These are phyloP conservation scores for Nematolebias whitei DNA, from an alignment of 2,113 vertebrate species.

Conservation along the genomic window DNA sequence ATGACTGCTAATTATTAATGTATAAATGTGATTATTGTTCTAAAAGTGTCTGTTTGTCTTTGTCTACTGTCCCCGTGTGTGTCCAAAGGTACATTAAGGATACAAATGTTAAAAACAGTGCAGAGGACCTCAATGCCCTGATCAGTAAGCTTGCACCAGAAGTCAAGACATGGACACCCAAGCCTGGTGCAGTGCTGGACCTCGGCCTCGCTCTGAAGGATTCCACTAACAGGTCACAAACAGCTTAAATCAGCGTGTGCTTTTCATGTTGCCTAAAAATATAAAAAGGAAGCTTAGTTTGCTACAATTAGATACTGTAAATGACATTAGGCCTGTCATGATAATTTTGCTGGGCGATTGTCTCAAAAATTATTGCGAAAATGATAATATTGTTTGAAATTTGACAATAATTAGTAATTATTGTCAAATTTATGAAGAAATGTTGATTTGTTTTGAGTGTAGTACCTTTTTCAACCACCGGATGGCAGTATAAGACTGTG, in stretches of 20 bases:
- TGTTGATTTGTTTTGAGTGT: too few relatives aligned
- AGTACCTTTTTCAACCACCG: too few relatives aligned
- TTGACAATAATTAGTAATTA: too few relatives aligned
- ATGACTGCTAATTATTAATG: background rate
- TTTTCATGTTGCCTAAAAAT: background rate
- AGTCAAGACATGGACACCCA: conserved; percentile 80
- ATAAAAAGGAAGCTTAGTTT: background rate
- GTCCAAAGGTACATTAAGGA: conserved; percentile 75
- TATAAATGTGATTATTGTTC: background rate
- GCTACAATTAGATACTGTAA: too few relatives aligned
- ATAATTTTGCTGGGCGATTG: too few relatives aligned
- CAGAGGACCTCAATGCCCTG: conserved; percentile 75
- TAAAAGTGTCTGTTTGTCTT: background rate
- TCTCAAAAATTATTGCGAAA: too few relatives aligned
- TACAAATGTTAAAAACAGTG: conserved; percentile 81
- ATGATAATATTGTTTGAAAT: too few relatives aligned
- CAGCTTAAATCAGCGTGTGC: background rate
- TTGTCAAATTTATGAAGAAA: too few relatives aligned
- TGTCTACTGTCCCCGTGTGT: background rate
- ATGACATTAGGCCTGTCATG: too few relatives aligned
- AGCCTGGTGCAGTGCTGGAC: conserved; percentile 79
- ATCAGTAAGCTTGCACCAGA: conserved; percentile 64
- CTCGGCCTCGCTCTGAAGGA: conserved; percentile 76
- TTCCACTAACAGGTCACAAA: conserved; percentile 65
- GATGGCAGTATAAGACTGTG: too few relatives aligned